Evolutionary conservation across 2,888 invertebrate species (phyloP), one percentile per base, ranked within the genome.

Genomic region (Ceratothoa steindachneri): DNA sequence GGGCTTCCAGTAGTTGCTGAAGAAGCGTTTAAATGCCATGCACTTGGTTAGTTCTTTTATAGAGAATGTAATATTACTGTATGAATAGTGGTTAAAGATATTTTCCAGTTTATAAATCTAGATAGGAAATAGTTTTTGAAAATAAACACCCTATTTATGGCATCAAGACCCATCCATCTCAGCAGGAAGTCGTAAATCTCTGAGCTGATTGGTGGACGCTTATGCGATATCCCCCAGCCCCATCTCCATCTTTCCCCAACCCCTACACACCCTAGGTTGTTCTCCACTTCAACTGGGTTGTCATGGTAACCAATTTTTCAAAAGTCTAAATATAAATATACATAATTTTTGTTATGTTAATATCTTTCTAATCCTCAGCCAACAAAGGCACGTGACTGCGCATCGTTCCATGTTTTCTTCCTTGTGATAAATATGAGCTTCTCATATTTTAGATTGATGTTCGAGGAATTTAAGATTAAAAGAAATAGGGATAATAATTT

Each of bases 151-250:
- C 60, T 60, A 60, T 60, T 60, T 75, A 75, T 75, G 75, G 75
- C 75, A 75, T 75, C 75, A 75, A 75, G 75, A 65, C 69, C 72
- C 75, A 75, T 75, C 75, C 72, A 75, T 75, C 75, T 75, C 75
- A 69, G 67, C 75, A 69, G 72, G 72, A 72, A 75, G 72, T 75
- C 75, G 75, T 75, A 75, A 75, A 75, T 75, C 75, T 75, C 75
- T 72, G 69, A 75, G 75, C 75, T 75, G 75, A 75, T 75, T 75
- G 75, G 75, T 75, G 75, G 75, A 75, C 75, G 75, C 75, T 75
- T 72, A 75, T 60, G 72, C 75, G 69, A 72, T 69, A 69, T 69
- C 75, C 75, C 72, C n/a, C 22, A n/a, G 5, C 1, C 30, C 55
- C 72, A 60, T 24, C 60, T 60, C 24, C 60, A n/a, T 24, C 60